Percentiles rank a stretch among this genome's conserved stretches.
Evolutionary conservation across 2,113 vertebrate species (phyloP).

Genomic region (Corvus moneduloides): DNA sequence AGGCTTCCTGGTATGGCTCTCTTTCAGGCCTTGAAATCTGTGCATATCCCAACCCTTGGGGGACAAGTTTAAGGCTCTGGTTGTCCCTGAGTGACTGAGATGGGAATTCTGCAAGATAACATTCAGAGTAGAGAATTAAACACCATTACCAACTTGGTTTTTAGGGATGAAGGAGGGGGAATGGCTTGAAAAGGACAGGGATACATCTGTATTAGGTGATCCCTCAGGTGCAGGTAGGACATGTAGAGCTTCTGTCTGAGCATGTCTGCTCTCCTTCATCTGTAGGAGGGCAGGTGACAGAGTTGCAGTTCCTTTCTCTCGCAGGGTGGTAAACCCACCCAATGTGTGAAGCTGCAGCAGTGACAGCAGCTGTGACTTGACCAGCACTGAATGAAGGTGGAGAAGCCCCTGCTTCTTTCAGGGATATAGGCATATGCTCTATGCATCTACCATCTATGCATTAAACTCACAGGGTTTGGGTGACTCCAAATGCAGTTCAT

Average conservation of each 20-base stretch:
- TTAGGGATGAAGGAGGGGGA: neutral
- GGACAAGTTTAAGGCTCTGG: neutral
- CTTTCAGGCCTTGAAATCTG: neutral
- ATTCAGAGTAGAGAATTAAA: neutral
- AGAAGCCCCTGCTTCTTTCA: neutral
- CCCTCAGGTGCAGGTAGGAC: neutral
- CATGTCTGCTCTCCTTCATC: neutral
- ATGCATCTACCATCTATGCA: neutral
- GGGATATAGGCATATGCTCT: neutral
- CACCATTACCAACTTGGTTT: neutral
- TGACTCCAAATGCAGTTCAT: neutral
- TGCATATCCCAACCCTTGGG: neutral
- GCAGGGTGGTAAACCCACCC: neutral
- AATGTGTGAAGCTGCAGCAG: neutral
- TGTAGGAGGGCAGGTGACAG: neutral
- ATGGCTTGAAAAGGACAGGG: neutral
- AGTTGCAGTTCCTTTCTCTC: neutral
- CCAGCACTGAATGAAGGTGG: neutral
- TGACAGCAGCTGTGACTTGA: neutral
- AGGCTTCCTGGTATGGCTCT: neutral
- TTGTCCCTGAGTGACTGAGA: neutral
- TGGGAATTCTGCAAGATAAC: neutral
- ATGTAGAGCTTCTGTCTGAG: rapidly evolving
- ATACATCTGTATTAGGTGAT: neutral
- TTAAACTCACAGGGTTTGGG: neutral